These are phyloP conservation scores for Parazoanthus darwini DNA, from an alignment of 92 coral and sea anemone species.

Conservation along the genomic window DNA sequence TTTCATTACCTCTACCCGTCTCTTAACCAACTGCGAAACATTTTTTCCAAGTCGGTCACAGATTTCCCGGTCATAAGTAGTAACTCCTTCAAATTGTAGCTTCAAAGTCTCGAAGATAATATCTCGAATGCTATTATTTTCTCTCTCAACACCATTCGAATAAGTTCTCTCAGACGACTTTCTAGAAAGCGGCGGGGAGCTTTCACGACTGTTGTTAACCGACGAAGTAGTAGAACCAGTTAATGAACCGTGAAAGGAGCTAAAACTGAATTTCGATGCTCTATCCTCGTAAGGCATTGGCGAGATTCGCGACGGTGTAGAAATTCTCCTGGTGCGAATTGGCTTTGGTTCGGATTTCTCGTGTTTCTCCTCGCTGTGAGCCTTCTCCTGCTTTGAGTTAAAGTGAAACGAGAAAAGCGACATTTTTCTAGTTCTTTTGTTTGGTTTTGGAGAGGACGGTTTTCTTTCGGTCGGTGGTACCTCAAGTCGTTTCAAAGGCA, in stretches of 20 bases:
- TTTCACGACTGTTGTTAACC: conserved; percentile 56
- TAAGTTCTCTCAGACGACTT: conserved; percentile 50
- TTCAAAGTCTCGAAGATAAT: conserved; percentile 74
- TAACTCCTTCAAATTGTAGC: conserved; percentile 80
- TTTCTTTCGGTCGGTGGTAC: conserved; percentile 35
- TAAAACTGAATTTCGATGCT: conserved; percentile 51
- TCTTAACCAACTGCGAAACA: conserved; percentile 78
- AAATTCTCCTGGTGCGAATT: conserved; percentile 52
- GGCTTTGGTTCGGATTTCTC: conserved; percentile 33
- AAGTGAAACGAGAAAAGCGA: conserved; percentile 85
- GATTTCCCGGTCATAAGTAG: conserved; percentile 74
- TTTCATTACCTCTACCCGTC: conserved; percentile 83
- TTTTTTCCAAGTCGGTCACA: conserved; percentile 87
- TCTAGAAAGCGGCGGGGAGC: conserved; percentile 59
- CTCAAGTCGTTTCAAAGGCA: conserved; percentile 34
- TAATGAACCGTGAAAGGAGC: conserved; percentile 55
- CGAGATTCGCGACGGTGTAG: conserved; percentile 47
- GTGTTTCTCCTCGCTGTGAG: conserved; percentile 66
- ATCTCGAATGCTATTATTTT: conserved; percentile 61
- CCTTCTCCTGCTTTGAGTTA: conserved; percentile 58
- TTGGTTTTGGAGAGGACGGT: conserved; percentile 59
- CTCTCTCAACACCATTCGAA: conserved; percentile 52
- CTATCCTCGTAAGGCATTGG: conserved; percentile 35
- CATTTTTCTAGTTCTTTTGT: conserved; percentile 71
- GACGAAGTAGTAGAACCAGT: conserved; percentile 48